phyloP scores from a whole-genome alignment of 2,797 vertebrate species.

The Luscinia megarhynchos region DNA sequence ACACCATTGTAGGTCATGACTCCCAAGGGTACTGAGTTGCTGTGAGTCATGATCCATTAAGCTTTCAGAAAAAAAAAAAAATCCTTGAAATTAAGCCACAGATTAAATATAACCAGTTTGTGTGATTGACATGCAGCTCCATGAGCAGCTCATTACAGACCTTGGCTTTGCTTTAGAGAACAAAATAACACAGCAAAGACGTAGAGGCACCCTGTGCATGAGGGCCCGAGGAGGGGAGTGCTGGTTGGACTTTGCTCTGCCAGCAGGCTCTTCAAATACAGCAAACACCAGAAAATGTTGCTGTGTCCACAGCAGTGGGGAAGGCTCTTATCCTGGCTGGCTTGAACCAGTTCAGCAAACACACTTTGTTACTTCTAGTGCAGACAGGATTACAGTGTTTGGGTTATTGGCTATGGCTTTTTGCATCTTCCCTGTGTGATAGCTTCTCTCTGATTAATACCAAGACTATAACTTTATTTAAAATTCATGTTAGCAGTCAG shows the following conservation, averaged over 20 bases:
- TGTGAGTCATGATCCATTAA: neutral
- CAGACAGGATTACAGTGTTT: neutral
- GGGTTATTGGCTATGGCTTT: neutral
- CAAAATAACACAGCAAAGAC: fast-evolving
- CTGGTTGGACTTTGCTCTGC: neutral
- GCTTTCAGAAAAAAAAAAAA: neutral
- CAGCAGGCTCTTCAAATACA: neutral
- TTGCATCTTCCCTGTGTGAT: neutral
- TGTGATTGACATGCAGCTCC: neutral
- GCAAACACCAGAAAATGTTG: neutral
- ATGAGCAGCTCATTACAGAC: neutral
- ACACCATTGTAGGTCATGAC: neutral
- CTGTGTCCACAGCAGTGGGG: neutral
- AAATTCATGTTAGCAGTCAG: neutral
- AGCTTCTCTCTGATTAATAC: neutral
- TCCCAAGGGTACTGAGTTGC: neutral
- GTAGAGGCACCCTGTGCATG: neutral
- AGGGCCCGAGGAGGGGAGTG: neutral
- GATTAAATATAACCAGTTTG: neutral
- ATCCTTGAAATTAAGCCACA: neutral
- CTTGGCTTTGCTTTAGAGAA: neutral
- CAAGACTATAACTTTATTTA: neutral
- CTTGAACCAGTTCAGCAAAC: neutral
- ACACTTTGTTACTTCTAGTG: neutral
- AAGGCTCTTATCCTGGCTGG: neutral